phyloP scores from a whole-genome alignment of 2,888 invertebrate genomes.

The Mayetiola destructor region DNA sequence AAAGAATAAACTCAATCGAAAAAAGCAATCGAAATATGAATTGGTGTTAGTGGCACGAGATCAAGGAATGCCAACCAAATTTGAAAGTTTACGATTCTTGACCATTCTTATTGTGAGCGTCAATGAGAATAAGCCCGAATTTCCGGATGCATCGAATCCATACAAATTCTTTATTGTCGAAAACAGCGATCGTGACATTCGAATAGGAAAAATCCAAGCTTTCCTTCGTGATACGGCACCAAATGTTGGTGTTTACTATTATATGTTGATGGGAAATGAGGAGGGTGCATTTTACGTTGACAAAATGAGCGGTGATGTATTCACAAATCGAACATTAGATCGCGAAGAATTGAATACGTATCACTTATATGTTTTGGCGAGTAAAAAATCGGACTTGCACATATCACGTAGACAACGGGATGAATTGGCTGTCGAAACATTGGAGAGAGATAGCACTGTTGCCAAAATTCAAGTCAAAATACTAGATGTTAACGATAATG shows the following conservation, averaged over 20 bases:
- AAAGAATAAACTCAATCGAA: conserved; percentile 64
- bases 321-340: conserved; percentile 66
- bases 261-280: conserved; percentile 63
- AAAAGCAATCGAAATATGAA: conserved; percentile 47
- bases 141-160: conserved; percentile 45
- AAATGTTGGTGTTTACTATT: conserved; percentile 71
- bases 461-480: conserved; percentile 57
- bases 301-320: conserved; percentile 63
- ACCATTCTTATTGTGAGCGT: conserved; percentile 63
- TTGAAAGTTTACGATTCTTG: conserved; percentile 60
- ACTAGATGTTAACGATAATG: conserved; percentile 73
- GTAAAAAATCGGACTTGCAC: conserved; percentile 66
- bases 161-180: conserved; percentile 59
- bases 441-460: conserved; percentile 49
- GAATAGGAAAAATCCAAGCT: conserved; percentile 40
- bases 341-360: conserved; percentile 63
- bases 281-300: conserved; percentile 64
- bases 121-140: conserved; percentile 68
- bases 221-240: conserved; percentile 51
- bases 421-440: conserved; percentile 34
- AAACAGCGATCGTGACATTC: conserved; percentile 47
- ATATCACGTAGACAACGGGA: conserved; percentile 38
- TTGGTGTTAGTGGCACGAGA: conserved; percentile 68
- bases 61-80: conserved; percentile 65
- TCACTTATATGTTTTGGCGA: conserved; percentile 62